Base-by-base conservation (phyloP, 2,888 invertebrate species). In the Dryococelus australis region DNA sequence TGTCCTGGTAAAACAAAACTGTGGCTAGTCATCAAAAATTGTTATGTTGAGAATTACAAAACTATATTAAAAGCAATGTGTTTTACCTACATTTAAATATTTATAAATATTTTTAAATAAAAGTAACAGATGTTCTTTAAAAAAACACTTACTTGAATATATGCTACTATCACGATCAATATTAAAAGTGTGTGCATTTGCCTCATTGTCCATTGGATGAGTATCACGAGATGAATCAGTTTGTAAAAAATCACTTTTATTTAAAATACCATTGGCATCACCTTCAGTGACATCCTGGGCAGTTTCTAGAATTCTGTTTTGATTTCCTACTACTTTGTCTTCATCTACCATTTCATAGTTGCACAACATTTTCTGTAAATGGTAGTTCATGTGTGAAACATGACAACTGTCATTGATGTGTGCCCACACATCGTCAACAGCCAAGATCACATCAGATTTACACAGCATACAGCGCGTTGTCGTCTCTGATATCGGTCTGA, bases 381-480 rank as follows among this genome's bases (percentile, higher is more conserved):
- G n/a, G 65, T 65, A 65, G 65, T 65, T 65, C 65, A 65, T 65
- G n/a, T 65, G 65, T 16, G 65, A 65, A 65, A 65, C 65, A n/a
- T 65, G 65, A 6, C 24, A 65, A n/a, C 24, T 65, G 65, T 65
- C 65, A 20, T 65, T 65, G 65, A 65, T n/a, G 65, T 65, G 65
- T 8, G 20, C n/a, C 65, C 65, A 65, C 20, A 65, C 65, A 8
- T 65, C 65, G 8, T 65, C 65, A 20, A 2, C 65, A n/a, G 65
- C n/a, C 65, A 65, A n/a, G 1, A 6, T 8, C 65, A 65, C 8
- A n/a, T 65, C n/a, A n/a, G 13, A 65, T n/a, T 65, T 65, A n/a
- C 65, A 65, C n/a, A 65, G 65, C 65, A 65, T 9, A n/a, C 65
- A 65, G 10, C n/a, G 20, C n/a, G 65, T n/a, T n/a, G 10, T 20